Evolutionary conservation across 1,140 invertebrate genomes (phyloP).

Genomic region (Spodoptera frugiperda): DNA sequence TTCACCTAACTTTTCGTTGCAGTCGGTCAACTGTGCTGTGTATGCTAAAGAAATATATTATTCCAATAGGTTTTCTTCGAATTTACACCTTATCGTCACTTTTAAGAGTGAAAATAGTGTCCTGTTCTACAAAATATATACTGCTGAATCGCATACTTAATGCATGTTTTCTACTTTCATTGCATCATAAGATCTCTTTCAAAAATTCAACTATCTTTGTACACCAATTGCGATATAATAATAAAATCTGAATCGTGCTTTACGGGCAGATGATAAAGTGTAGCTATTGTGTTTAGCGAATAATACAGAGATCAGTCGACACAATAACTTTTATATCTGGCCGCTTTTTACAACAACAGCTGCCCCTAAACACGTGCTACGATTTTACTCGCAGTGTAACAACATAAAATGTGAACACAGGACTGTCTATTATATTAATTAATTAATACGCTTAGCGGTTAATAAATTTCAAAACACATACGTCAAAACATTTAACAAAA

Average conservation of each 20-base stretch:
- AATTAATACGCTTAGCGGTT: conserved; percentile 41
- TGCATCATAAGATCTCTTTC: background rate
- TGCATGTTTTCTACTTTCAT: too few relatives aligned
- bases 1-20: too few relatives aligned
- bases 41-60: too few relatives aligned
- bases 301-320: conserved; percentile 59
- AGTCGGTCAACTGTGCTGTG: too few relatives aligned
- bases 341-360: conserved; percentile 69
- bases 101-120: too few relatives aligned
- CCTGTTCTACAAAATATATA: too few relatives aligned
- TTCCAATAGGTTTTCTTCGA: too few relatives aligned
- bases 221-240: conserved; percentile 21
- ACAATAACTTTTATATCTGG: conserved; percentile 61
- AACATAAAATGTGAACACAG: conserved; percentile 32
- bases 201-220: conserved; percentile 22
- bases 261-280: conserved; percentile 65
- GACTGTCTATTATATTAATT: conserved; percentile 33
- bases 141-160: too few relatives aligned
- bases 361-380: conserved; percentile 58
- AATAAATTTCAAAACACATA: conserved; percentile 45
- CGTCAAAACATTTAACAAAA: conserved; percentile 47
- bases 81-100: too few relatives aligned
- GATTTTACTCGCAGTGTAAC: conserved; percentile 14
- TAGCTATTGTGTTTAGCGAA: conserved; percentile 62
- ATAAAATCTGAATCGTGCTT: conserved; percentile 13